phyloP scores from a whole-genome alignment of 1,140 invertebrate genomes.

The Hypsibius dujardini region DNA sequence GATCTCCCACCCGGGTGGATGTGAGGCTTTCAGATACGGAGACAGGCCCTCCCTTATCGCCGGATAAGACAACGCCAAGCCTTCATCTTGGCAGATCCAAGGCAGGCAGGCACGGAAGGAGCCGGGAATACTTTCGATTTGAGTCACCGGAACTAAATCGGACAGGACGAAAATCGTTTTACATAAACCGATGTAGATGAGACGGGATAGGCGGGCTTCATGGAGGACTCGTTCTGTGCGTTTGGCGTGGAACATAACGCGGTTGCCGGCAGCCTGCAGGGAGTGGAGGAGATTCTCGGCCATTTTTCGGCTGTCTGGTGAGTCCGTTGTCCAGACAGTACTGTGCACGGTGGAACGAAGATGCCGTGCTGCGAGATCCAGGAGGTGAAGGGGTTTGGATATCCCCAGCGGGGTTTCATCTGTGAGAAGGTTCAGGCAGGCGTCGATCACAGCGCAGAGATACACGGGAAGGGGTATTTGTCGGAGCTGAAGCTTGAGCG shows the following conservation, averaged over 20 bases:
- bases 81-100: constrained; percentile 16
- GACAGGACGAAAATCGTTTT: background rate
- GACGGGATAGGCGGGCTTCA: background rate
- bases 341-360: background rate
- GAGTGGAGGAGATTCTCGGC: constrained; percentile 16
- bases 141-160: background rate
- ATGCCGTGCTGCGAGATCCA: background rate
- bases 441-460: constrained; percentile 14
- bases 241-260: constrained; percentile 1
- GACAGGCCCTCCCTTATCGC: background rate
- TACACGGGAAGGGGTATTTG: background rate
- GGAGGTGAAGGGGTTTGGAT: background rate
- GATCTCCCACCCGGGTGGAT: background rate
- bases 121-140: background rate
- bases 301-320: background rate
- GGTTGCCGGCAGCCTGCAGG: constrained; percentile 8
- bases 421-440: background rate
- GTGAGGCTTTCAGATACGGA: background rate
- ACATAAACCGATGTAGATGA: background rate
- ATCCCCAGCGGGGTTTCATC: background rate
- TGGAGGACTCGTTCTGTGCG: background rate
- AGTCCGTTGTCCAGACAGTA: background rate
- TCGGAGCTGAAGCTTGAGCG: background rate
- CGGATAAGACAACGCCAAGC: background rate
- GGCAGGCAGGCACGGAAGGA: background rate